phyloP scores from a whole-genome alignment of 2,113 vertebrate species.

The Probosciger aterrimus region DNA sequence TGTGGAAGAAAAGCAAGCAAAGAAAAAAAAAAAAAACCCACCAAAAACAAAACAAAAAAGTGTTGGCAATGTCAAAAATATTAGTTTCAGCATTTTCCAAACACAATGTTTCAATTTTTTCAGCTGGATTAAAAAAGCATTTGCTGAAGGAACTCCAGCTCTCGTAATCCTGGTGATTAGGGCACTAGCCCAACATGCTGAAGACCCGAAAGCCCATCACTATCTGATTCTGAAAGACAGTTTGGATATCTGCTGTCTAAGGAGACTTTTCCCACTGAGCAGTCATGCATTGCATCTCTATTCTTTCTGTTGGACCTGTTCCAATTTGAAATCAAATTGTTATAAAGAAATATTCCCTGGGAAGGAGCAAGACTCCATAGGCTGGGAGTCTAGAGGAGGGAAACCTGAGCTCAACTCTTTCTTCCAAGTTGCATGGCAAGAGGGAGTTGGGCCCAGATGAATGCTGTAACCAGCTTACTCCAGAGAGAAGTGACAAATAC shows the following conservation, averaged over 20 bases:
- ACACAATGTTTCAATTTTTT: not conserved
- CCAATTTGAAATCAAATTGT: not conserved
- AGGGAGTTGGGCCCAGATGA: not conserved
- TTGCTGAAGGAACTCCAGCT: not conserved
- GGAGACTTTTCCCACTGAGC: not conserved
- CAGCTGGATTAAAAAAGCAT: not conserved
- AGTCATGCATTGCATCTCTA: not conserved
- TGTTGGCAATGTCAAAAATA: not conserved
- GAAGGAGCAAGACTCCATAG: not conserved
- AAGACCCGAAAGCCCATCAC: not conserved
- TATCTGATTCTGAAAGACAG: not conserved
- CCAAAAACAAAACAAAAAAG: not conserved
- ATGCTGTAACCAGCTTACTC: not conserved
- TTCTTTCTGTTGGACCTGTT: not conserved
- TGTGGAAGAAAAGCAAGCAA: not conserved
- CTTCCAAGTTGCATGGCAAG: not conserved
- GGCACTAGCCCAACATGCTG: not conserved
- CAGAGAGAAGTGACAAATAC: not conserved
- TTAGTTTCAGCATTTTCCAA: conserved; percentile 3
- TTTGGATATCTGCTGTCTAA: not conserved
- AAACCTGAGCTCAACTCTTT: not conserved
- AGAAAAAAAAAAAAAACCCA: not conserved
- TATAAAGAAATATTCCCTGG: not conserved
- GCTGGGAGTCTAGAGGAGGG: not conserved
- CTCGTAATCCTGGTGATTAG: not conserved